Evolutionary conservation across 2,797 vertebrate species (phyloP).

Genomic region (Pseudochromis fuscus): DNA sequence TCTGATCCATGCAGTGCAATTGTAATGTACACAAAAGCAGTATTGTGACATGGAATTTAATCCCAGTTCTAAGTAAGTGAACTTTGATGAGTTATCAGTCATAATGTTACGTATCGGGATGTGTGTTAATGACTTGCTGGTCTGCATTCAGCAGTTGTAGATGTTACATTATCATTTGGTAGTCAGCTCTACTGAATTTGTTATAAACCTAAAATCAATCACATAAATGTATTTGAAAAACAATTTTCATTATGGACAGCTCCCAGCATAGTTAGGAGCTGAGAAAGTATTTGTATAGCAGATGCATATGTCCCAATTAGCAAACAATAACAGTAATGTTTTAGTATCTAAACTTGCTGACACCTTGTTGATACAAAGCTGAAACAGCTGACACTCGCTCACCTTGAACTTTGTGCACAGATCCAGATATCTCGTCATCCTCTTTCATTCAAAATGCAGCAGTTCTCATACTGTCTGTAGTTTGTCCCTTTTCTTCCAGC

Average conservation of each 20-base stretch:
- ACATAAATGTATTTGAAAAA: neutral
- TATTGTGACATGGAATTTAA: neutral
- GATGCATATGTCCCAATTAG: neutral
- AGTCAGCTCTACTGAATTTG: no score
- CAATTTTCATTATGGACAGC: neutral
- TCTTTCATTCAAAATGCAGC: neutral
- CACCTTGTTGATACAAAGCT: neutral
- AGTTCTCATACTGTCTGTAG: neutral
- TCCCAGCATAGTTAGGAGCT: neutral
- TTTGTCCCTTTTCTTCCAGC: neutral
- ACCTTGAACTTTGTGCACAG: neutral
- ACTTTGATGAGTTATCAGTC: neutral
- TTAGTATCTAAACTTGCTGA: neutral
- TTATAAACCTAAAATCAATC: neutral
- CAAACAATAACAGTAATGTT: neutral
- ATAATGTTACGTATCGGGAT: no score
- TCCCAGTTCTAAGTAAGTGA: neutral
- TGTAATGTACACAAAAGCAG: neutral
- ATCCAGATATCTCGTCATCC: neutral
- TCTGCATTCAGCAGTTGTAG: neutral
- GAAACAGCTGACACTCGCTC: neutral
- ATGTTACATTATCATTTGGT: no score
- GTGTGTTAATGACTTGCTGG: no score
- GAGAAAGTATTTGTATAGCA: neutral
- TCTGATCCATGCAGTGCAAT: rapidly evolving